Percentiles rank a stretch among this genome's conserved stretches.
These are phyloP conservation scores for Mythimna ferrago DNA, from an alignment of 2,888 invertebrate species.

Conservation along the genomic window DNA sequence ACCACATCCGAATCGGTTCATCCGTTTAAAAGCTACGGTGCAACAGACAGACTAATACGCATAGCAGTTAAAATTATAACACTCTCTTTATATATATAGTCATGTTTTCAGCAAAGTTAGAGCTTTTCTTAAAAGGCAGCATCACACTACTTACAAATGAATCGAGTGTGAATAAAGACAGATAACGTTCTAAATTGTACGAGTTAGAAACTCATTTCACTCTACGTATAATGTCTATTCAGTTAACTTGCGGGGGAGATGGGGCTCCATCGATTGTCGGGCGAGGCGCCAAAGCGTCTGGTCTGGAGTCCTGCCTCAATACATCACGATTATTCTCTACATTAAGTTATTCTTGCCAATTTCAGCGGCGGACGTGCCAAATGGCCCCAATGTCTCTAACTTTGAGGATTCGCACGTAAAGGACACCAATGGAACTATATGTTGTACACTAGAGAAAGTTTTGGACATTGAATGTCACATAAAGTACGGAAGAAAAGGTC, in stretches of 20 bases:
- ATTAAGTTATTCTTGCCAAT: constrained; percentile 57
- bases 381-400: constrained; percentile 39
- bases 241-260: constrained; percentile 45
- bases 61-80: too few relatives aligned
- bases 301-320: constrained; percentile 41
- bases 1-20: too few relatives aligned
- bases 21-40: too few relatives aligned
- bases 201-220: constrained; percentile 8
- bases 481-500: constrained; percentile 5
- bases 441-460: constrained; percentile 26
- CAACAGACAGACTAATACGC: too few relatives aligned
- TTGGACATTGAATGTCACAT: constrained; percentile 6
- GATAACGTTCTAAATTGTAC: background rate
- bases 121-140: background rate
- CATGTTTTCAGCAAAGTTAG: background rate
- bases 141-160: background rate
- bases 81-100: too few relatives aligned
- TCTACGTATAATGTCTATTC: constrained; percentile 37
- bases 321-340: constrained; percentile 62
- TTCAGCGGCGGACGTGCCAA: constrained; percentile 30
- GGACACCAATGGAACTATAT: constrained; percentile 26
- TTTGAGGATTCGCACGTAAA: constrained; percentile 38
- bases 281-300: constrained; percentile 72
- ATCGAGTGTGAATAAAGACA: background rate
- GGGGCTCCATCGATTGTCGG: constrained; percentile 64